Base-by-base conservation (phyloP, 1,140 invertebrate species). In the Drosophila pseudoananassae region DNA sequence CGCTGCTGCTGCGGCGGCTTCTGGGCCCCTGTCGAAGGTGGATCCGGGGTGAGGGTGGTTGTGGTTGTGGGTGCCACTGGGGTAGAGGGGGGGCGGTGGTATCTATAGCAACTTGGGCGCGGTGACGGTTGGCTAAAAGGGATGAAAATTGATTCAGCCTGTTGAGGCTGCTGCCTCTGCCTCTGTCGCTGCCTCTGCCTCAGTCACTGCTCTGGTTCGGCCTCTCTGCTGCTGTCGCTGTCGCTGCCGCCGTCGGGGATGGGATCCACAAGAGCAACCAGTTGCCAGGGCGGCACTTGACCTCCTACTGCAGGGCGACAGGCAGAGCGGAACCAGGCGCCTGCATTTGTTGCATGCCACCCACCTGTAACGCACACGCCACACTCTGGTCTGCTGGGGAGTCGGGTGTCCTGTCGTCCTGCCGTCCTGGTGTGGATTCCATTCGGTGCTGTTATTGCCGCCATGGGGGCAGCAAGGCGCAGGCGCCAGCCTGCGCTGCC, bases 51-150 rank as follows among this genome's bases (percentile, higher is more conserved):
- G 17, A 29, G 23, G 10, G 9, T 25, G 29, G 23, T 29, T 27
- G n/a, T 9, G 31, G 33, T 9, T 52, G 6, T 14, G 36, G 23
- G 8, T 31, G 40, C 20, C 12, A 17, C 38, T 50, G 20, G 38
- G 2, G 25, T 0, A 27, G 25, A 27, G 31, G 65, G 31, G 17
- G 25, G 12, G 15, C 52, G 47, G 25, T 33, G 47, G 71, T 83
- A 79, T 78, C 80, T 83, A 84, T 83, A 80, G 79, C 43, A 71
- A 83, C 79, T 78, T 82, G 79, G 79, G 79, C 70, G 79, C 79
- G 79, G 79, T 78, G 75, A 79, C 77, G 73, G 71, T 79, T 64
- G 56, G 43, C 65, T 54, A 75, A 74, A 82, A 82, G 79, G 79
- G 79, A 82, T 82, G 79, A 82, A 82, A 82, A 78, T 60, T 43